phyloP scores from a whole-genome alignment of 2,113 vertebrate genomes.

The Theristicus caerulescens region DNA sequence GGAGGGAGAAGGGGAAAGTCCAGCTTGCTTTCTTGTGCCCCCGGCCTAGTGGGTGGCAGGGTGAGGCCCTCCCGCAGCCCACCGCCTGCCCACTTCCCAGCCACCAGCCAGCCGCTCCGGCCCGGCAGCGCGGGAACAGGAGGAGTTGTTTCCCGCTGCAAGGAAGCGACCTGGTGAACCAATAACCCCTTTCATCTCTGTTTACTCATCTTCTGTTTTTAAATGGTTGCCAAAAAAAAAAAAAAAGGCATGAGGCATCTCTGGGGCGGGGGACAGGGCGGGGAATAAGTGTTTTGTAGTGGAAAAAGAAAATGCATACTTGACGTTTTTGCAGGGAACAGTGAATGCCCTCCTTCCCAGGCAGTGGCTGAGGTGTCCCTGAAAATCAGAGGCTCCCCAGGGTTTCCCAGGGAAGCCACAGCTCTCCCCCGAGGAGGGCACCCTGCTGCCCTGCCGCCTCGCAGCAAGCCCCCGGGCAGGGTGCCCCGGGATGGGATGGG shows the following conservation, averaged over 20 bases:
- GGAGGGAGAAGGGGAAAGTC: background rate
- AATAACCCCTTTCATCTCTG: slow-evolving; percentile 7
- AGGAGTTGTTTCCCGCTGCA: background rate
- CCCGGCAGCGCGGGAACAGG: fast-evolving
- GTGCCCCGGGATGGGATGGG: background rate
- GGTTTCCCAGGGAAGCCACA: background rate
- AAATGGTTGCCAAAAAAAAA: background rate
- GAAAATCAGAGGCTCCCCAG: background rate
- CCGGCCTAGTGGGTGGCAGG: background rate
- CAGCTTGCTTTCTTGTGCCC: background rate
- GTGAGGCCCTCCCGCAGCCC: background rate
- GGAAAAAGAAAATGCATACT: background rate
- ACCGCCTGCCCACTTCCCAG: background rate
- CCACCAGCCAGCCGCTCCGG: background rate
- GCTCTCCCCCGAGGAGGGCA: background rate
- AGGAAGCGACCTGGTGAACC: background rate
- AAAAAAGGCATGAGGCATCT: background rate
- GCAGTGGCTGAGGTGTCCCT: background rate
- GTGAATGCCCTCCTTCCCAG: background rate
- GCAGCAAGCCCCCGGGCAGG: background rate
- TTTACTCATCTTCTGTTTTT: slow-evolving; percentile 6
- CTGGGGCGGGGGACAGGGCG: background rate
- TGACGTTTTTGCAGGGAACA: background rate
- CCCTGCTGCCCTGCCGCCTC: background rate
- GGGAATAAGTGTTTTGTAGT: background rate